Percentiles rank a stretch among this genome's conserved stretches.
Evolutionary conservation across 2,888 invertebrate species (phyloP).

Genomic region (Agrenia bidenticulata): DNA sequence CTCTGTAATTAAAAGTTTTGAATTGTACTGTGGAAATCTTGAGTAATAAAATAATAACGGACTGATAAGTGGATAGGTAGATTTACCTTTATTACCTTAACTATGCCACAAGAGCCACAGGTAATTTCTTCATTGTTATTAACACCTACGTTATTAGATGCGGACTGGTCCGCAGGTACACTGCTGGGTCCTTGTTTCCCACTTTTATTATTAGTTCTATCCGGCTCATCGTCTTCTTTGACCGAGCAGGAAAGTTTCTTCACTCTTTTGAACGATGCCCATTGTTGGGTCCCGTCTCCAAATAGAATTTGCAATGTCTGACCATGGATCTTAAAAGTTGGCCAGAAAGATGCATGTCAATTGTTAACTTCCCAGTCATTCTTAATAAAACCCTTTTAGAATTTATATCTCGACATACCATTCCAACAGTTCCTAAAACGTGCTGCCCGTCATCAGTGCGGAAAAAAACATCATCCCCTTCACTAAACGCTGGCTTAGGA

Average conservation of each 20-base stretch:
- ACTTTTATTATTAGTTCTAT: not conserved
- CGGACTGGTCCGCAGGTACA: not conserved
- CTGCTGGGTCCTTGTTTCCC: not conserved
- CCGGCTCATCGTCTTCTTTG: slow-evolving; percentile 24
- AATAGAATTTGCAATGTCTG: slow-evolving; percentile 45
- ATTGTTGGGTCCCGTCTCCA: slow-evolving; percentile 48
- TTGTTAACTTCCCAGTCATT: not conserved
- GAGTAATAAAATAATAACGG: no score
- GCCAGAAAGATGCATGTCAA: not conserved
- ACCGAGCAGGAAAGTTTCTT: slow-evolving; percentile 40
- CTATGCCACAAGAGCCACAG: slow-evolving; percentile 42
- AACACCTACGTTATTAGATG: not conserved
- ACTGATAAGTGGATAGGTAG: no score
- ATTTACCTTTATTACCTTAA: slow-evolving; percentile 27
- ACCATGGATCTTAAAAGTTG: slow-evolving; percentile 36
- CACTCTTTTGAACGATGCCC: slow-evolving; percentile 43
- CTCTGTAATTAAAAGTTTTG: slow-evolving; percentile 23
- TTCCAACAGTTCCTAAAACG: slow-evolving; percentile 47
- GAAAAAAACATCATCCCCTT: slow-evolving; percentile 50
- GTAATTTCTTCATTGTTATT: slow-evolving; percentile 32
- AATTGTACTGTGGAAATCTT: no score
- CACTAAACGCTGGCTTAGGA: slow-evolving; percentile 33
- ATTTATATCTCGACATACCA: slow-evolving; percentile 26
- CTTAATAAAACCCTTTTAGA: not conserved
- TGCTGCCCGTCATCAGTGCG: slow-evolving; percentile 43